These are phyloP conservation scores for Protula sp. DNA, from an alignment of 2,888 invertebrate species.

Conservation along the genomic window DNA sequence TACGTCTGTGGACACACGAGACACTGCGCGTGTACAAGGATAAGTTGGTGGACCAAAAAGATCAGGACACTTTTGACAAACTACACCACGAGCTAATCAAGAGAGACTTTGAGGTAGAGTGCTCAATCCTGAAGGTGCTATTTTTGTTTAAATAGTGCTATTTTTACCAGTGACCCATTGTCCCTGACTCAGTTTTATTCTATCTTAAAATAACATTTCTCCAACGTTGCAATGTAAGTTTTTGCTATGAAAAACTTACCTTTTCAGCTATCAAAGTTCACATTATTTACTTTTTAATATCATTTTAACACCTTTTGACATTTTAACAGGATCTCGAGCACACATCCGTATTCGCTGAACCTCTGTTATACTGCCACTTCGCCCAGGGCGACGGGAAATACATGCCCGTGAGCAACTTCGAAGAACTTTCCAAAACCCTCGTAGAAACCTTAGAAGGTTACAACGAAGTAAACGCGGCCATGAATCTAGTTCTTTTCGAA, in stretches of 20 bases:
- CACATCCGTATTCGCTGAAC: too few species aligned
- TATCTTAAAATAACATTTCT: too few species aligned
- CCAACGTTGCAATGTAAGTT: too few species aligned
- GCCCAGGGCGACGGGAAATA: conserved; percentile 93
- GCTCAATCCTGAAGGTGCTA: neutral
- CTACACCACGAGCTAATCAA: conserved; percentile 84
- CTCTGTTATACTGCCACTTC: conserved; percentile 91
- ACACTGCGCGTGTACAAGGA: conserved; percentile 88
- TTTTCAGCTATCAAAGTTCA: too few species aligned
- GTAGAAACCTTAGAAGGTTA: conserved; percentile 87
- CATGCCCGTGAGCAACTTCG: conserved; percentile 77
- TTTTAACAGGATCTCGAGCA: too few species aligned
- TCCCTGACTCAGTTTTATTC: too few species aligned
- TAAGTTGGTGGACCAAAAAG: conserved; percentile 85
- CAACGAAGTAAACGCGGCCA: conserved; percentile 93
- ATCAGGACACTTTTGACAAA: conserved; percentile 83
- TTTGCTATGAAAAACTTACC: too few species aligned
- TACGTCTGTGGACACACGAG: conserved; percentile 89
- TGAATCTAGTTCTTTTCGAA: conserved; percentile 94
- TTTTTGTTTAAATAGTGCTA: too few species aligned
- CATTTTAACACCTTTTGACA: too few species aligned
- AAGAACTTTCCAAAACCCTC: conserved; percentile 72
- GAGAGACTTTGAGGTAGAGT: conserved; percentile 84
- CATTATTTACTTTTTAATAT: too few species aligned
- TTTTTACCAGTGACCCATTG: too few species aligned